Evolutionary conservation across 35 echinoderm and acorn worm species (phyloP).

Genomic region (Heliocidaris erythrogramma): DNA sequence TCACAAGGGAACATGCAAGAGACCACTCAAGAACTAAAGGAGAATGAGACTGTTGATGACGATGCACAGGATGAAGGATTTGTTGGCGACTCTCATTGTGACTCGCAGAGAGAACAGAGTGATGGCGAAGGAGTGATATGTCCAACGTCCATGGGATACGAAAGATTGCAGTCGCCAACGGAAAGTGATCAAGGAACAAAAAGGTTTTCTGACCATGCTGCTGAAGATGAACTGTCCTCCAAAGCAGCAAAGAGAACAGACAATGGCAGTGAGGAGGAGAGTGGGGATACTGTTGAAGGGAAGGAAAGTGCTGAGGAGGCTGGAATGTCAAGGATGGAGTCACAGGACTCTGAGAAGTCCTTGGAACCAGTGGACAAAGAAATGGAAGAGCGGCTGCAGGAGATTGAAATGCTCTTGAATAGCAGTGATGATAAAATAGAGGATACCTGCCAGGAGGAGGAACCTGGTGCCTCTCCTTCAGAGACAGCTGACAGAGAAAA

Average conservation of each 20-base stretch:
- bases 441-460: not conserved
- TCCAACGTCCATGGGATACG: conserved; percentile 33
- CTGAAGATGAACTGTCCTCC: not conserved
- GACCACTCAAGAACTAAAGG: not conserved
- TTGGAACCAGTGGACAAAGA: conserved; percentile 29
- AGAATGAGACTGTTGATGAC: not conserved
- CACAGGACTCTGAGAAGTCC: conserved; percentile 15
- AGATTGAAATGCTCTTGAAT: conserved; percentile 42
- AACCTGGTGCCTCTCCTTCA: not conserved
- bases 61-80: conserved; percentile 20
- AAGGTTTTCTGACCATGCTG: conserved; percentile 16
- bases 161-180: conserved; percentile 34
- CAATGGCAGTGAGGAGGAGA: conserved; percentile 20
- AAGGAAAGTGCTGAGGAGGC: conserved; percentile 14
- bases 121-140: not conserved
- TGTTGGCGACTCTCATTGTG: conserved; percentile 26
- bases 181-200: conserved; percentile 38
- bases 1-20: not conserved
- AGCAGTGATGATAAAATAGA: conserved; percentile 45
- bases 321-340: not conserved
- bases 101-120: conserved; percentile 41
- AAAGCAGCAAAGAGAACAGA: conserved; percentile 42
- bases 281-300: conserved; percentile 31
- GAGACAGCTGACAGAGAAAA: not conserved
- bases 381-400: conserved; percentile 26